Evolutionary conservation across 2,113 vertebrate species (phyloP).

Genomic region (Mystacornis crossleyi): DNA sequence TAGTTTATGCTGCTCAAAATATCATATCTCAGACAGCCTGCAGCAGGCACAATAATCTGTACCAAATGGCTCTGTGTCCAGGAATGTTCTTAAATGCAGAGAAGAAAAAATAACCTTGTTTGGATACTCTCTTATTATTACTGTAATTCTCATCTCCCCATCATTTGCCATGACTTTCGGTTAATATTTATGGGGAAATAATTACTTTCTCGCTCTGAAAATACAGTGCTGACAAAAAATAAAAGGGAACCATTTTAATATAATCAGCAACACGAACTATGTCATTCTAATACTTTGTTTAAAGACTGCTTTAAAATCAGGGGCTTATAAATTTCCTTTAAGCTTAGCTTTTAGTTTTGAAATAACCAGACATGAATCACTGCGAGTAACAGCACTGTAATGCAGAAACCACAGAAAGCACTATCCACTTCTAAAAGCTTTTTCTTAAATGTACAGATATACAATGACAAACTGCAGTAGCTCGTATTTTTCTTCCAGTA

Average conservation of each 20-base stretch:
- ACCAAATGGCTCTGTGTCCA: neutral
- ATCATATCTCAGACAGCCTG: neutral
- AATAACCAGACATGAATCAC: neutral
- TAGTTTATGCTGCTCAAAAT: neutral
- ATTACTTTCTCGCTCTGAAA: neutral
- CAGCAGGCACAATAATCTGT: neutral
- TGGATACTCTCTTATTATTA: neutral
- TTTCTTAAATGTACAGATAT: neutral
- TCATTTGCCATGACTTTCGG: neutral
- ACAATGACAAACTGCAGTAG: neutral
- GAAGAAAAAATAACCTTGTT: neutral
- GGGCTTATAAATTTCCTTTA: neutral
- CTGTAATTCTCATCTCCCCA: neutral
- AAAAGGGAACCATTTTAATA: neutral
- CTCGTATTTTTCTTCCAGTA: neutral
- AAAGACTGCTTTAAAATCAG: neutral
- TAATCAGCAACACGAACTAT: neutral
- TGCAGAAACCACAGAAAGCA: neutral
- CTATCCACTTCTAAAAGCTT: neutral
- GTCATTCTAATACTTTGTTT: neutral
- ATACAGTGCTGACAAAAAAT: neutral
- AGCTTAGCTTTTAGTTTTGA: constrained; percentile 9
- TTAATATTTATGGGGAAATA: neutral
- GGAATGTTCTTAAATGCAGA: neutral
- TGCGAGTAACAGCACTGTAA: neutral